Conservation (phyloP, 2,113 vertebrate genomes). For the Myanophis thanlyinensis region DNA sequence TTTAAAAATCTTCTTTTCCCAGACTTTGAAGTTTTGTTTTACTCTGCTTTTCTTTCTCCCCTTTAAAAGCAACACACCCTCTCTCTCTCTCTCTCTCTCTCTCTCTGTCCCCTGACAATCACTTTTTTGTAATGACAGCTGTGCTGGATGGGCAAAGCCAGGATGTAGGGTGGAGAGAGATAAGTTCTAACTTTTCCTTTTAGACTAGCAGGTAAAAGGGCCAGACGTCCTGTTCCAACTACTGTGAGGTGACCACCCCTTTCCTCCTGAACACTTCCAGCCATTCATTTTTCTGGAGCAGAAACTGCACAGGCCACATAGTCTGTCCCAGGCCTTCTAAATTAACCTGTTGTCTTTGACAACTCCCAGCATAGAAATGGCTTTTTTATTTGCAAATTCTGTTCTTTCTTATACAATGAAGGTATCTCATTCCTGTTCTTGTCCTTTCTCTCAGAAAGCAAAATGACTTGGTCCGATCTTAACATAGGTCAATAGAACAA, state of each 20-base stretch:
- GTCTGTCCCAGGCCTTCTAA: background rate
- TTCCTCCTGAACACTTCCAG: background rate
- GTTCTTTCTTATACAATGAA: background rate
- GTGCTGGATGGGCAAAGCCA: background rate
- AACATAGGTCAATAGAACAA: background rate
- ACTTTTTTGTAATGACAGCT: background rate
- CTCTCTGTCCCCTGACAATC: background rate
- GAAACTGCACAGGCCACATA: background rate
- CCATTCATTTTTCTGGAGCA: background rate
- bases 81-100: background rate
- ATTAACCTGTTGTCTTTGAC: background rate
- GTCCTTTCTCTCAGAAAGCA: background rate
- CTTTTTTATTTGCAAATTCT: background rate
- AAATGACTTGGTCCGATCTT: background rate
- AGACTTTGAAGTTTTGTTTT: background rate
- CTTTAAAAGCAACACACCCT: background rate
- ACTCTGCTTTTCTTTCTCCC: background rate
- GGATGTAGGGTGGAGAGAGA: background rate
- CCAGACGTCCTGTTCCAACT: background rate
- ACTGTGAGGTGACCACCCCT: background rate
- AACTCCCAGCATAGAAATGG: background rate
- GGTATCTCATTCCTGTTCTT: background rate
- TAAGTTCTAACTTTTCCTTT: slow-evolving; percentile 13
- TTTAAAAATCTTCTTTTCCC: background rate
- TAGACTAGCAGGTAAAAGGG: background rate